These are phyloP conservation scores for Papilio dardanus DNA, from an alignment of 1,140 invertebrate genomes.

Conservation along the genomic window DNA sequence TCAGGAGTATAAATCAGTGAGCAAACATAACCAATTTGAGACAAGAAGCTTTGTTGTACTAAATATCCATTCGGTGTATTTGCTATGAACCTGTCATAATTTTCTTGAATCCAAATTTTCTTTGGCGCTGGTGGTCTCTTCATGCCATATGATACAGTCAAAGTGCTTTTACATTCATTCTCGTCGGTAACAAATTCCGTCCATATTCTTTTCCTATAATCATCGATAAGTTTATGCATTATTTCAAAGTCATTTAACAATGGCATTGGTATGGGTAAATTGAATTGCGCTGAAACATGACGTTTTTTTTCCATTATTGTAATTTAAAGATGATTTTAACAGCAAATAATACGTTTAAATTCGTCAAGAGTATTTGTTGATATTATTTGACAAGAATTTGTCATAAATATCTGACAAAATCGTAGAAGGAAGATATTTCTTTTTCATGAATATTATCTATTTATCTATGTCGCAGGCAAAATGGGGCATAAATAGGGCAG, in stretches of 20 bases:
- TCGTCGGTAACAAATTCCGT: conserved; percentile 52
- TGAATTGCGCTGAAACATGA: conserved; percentile 10
- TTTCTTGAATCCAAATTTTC: conserved; percentile 60
- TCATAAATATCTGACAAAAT: too few relatives aligned
- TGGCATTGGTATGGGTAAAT: neutral
- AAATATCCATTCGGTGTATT: conserved; percentile 61
- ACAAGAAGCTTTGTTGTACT: conserved; percentile 54
- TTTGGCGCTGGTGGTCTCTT: conserved; percentile 51
- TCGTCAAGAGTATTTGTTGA: neutral
- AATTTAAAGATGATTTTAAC: neutral
- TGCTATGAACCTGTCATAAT: conserved; percentile 61
- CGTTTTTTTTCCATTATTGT: neutral
- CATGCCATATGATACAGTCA: conserved; percentile 64
- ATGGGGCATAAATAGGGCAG: too few relatives aligned
- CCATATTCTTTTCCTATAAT: conserved; percentile 63
- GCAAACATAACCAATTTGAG: conserved; percentile 64
- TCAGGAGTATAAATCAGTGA: conserved; percentile 62
- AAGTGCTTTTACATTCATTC: conserved; percentile 39
- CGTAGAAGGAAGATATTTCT: too few relatives aligned
- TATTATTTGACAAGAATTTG: neutral
- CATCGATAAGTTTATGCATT: conserved; percentile 58
- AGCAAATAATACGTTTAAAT: neutral
- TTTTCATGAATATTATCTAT: too few relatives aligned
- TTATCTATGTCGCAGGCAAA: too few relatives aligned
- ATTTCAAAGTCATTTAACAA: conserved; percentile 53